Conservation (phyloP, 2,888 invertebrate genomes). For the Cosmorhoe ocellata region DNA sequence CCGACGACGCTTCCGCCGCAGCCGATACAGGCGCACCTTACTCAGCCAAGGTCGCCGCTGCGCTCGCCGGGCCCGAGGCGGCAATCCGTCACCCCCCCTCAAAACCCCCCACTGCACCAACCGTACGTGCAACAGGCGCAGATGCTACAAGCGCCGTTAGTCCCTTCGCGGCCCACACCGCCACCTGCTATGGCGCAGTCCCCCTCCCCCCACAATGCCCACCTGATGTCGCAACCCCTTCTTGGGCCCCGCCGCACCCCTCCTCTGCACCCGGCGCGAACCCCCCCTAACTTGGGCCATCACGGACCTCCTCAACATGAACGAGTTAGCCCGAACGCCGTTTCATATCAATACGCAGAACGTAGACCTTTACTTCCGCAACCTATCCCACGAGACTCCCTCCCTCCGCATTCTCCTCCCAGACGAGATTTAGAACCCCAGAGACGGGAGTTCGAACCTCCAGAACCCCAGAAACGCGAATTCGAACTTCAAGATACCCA, state of each 20-base stretch:
- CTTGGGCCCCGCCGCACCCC: slow-evolving; percentile 54
- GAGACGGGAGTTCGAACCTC: slow-evolving; percentile 11
- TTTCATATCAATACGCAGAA: slow-evolving; percentile 33
- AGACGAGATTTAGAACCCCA: slow-evolving; percentile 16
- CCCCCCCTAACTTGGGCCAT: slow-evolving; percentile 10
- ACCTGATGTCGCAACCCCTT: slow-evolving; percentile 34
- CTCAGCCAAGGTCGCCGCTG: slow-evolving; percentile 37
- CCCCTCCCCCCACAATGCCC: slow-evolving; percentile 25
- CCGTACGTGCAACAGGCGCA: slow-evolving; percentile 24
- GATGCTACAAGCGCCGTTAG: slow-evolving; percentile 2
- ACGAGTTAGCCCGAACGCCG: slow-evolving; percentile 32
- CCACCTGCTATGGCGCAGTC: slow-evolving; percentile 27
- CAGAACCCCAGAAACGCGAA: slow-evolving; percentile 24
- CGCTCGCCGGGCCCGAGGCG: slow-evolving; percentile 37
- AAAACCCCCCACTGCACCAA: slow-evolving; percentile 29
- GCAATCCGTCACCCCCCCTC: slow-evolving; percentile 14
- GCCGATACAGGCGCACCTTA: slow-evolving; percentile 33
- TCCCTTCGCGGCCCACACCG: slow-evolving; percentile 14
- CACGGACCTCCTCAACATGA: slow-evolving; percentile 45
- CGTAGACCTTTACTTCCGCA: slow-evolving; percentile 23
- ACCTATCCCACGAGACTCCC: slow-evolving; percentile 22
- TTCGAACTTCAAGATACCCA: neutral
- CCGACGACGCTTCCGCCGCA: slow-evolving; percentile 8
- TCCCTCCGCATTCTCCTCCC: slow-evolving; percentile 25
- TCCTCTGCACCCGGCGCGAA: slow-evolving; percentile 40